These are phyloP conservation scores for Epistrophe grossulariae DNA, from an alignment of 2,888 invertebrate genomes.

Conservation along the genomic window DNA sequence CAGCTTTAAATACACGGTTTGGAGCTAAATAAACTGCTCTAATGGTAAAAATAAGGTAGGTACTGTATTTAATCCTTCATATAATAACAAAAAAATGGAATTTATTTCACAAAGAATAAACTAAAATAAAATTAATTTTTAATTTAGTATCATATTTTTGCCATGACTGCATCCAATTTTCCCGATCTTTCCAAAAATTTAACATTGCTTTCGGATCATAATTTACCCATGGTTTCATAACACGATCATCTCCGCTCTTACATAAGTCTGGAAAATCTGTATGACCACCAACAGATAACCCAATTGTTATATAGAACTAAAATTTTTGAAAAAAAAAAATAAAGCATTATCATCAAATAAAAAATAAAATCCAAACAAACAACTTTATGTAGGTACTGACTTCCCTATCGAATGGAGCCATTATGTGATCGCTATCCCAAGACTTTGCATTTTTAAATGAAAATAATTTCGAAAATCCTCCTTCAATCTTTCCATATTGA, in stretches of 20 bases:
- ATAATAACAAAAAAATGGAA: too few species aligned
- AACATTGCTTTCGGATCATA: slow-evolving; percentile 87
- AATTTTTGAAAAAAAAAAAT: slow-evolving; percentile 37
- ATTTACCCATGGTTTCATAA: slow-evolving; percentile 90
- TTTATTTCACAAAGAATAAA: slow-evolving; percentile 79
- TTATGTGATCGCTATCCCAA: slow-evolving; percentile 86
- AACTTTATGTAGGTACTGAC: slow-evolving; percentile 82
- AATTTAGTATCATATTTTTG: slow-evolving; percentile 84
- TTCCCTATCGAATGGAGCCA: slow-evolving; percentile 91
- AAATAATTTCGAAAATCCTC: slow-evolving; percentile 78
- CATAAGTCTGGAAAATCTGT: slow-evolving; percentile 88
- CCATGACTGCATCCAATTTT: slow-evolving; percentile 89
- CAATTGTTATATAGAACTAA: slow-evolving; percentile 91
- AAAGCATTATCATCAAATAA: neutral
- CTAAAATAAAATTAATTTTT: slow-evolving; percentile 81
- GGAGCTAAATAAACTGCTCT: too few species aligned
- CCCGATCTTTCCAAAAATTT: slow-evolving; percentile 88
- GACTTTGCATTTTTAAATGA: slow-evolving; percentile 81
- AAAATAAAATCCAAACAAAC: too few species aligned
- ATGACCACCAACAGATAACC: slow-evolving; percentile 91
- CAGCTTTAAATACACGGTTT: too few species aligned
- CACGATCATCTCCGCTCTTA: slow-evolving; percentile 58
- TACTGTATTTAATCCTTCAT: too few species aligned
- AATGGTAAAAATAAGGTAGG: too few species aligned
- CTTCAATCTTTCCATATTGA: slow-evolving; percentile 84